Evolutionary conservation across 37 sponge, comb jelly and placozoan genomes (phyloP), one percentile per base, ranked within the genome.

Genomic region (Hormiphora californensis): DNA sequence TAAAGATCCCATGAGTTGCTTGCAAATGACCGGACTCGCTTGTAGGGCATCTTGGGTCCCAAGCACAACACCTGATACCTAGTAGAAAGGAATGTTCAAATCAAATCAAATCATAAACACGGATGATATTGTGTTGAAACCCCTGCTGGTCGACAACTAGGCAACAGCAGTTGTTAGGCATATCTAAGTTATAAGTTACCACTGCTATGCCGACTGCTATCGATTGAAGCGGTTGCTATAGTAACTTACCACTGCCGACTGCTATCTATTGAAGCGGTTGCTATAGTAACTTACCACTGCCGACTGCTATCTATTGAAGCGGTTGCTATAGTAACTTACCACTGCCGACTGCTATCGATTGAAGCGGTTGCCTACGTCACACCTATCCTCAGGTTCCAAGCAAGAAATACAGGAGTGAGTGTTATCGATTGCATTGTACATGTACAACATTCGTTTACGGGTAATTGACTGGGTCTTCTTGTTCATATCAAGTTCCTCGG

Each of bases 311-410:
- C 67, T 15, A 33, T 65, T 1, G 34, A 19, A 65, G 67, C 67
- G 35, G 34, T 65, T 15, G 67, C 67, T n/a, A n/a, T n/a, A n/a
- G n/a, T n/a, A 57, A 57, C 61, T 57, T 23, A 57, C 61, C 61
- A 57, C 5, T 5, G 9, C 61, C n/a, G n/a, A 57, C 30, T 28
- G 27, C 61, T 57, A 30, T 57, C 67, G 36, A 33, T 65, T 1
- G 34, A 19, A 65, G 67, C 67, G 35, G 34, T 65, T 15, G 67
- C 67, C n/a, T 5, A 65, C 67, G 8, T 65, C 67, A 65, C 67
- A 65, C 67, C 67, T 25, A 4, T 17, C 67, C 7, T 25, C 37
- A 2, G 67, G 67, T 33, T 65, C 67, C 37, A 65, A 65, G 17
- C 67, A 65, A 17, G 67, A 65, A 31, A 65, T 65, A 17, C 67